These are phyloP conservation scores for Caenorhabditis afra DNA, from an alignment of 2,888 invertebrate species.

Conservation along the genomic window DNA sequence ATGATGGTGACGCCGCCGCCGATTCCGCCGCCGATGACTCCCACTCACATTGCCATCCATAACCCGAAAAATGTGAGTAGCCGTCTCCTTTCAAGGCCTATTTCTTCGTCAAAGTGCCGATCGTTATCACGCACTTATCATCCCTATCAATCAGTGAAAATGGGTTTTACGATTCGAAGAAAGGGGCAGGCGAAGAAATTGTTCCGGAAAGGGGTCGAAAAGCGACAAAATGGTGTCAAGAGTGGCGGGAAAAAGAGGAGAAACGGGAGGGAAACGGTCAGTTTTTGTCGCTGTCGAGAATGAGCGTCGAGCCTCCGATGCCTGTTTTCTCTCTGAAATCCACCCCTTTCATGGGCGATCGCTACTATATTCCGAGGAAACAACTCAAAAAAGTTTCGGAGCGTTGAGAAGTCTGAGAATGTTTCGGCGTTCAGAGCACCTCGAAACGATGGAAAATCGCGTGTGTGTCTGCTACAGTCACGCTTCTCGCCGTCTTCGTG, in stretches of 20 bases:
- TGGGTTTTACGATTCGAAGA: slow-evolving; percentile 16
- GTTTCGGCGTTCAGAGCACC: slow-evolving; percentile 28
- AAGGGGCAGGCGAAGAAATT: neutral
- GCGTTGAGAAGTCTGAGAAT: no score
- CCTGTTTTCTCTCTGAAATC: slow-evolving; percentile 51
- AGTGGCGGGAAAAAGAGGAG: slow-evolving; percentile 18
- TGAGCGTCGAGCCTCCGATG: slow-evolving; percentile 34
- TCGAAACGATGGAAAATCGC: slow-evolving; percentile 60
- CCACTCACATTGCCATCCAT: slow-evolving; percentile 72
- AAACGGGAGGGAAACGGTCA: slow-evolving; percentile 15
- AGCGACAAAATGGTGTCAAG: slow-evolving; percentile 8
- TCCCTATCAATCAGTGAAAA: slow-evolving; percentile 36
- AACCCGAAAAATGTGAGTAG: slow-evolving; percentile 66
- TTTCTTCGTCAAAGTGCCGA: neutral
- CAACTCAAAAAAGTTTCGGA: neutral
- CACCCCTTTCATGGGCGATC: slow-evolving; percentile 44
- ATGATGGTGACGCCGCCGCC: slow-evolving; percentile 61
- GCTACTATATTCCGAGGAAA: slow-evolving; percentile 5
- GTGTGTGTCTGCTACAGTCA: slow-evolving; percentile 55
- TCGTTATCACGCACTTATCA: slow-evolving; percentile 36
- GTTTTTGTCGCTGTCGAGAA: slow-evolving; percentile 1
- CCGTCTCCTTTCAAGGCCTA: slow-evolving; percentile 10
- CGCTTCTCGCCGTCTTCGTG: slow-evolving; percentile 51
- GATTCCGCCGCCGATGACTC: slow-evolving; percentile 69
- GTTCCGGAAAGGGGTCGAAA: no score